Conservation (phyloP, 2,113 vertebrate genomes). For the Phrynocephalus versicolor region DNA sequence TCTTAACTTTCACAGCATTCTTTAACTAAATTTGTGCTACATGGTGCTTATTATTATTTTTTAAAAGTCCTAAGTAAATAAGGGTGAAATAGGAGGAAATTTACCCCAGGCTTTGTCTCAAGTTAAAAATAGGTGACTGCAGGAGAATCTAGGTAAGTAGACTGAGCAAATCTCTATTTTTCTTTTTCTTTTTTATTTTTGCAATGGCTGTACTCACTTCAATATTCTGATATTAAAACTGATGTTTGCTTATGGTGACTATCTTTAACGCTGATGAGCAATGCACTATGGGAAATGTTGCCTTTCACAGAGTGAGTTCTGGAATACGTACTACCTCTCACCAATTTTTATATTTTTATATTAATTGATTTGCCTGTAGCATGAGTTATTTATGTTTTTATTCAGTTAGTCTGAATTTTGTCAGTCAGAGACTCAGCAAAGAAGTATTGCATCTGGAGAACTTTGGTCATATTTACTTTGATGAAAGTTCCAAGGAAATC, state of each 20-base stretch:
- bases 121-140: not conserved
- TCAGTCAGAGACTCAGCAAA: not conserved
- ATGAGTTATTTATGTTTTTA: not conserved
- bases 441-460: not conserved
- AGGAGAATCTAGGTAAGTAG: not conserved
- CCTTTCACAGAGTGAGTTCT: not conserved
- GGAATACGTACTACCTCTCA: not conserved
- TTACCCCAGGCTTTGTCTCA: not conserved
- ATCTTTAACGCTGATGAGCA: not conserved
- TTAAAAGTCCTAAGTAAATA: constrained; percentile 9
- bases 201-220: not conserved
- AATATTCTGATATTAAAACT: not conserved
- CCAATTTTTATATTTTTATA: not conserved
- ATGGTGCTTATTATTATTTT: not conserved
- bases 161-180: not conserved
- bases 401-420: not conserved
- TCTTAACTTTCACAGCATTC: constrained; percentile 17
- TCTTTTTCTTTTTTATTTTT: not conserved
- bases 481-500: not conserved
- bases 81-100: not conserved
- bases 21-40: constrained; percentile 9
- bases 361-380: not conserved
- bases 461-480: not conserved
- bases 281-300: not conserved
- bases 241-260: not conserved